These are phyloP conservation scores for Harpegnathos saltator DNA, from an alignment of 1,140 invertebrate species.

Conservation along the genomic window DNA sequence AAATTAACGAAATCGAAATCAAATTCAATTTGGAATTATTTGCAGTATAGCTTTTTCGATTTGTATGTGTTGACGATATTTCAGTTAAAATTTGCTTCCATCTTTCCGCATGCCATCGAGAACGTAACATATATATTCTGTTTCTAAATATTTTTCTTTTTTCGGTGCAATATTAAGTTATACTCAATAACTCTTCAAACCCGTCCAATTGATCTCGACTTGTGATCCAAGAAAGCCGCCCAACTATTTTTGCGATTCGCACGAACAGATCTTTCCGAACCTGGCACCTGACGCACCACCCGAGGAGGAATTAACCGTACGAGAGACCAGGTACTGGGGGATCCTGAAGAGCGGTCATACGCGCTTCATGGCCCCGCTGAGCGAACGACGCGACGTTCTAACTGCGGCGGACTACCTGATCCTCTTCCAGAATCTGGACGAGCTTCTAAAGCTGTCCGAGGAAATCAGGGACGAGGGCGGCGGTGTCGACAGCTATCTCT, in stretches of 20 bases:
- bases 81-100: constrained; percentile 12
- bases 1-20: background rate
- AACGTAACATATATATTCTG: background rate
- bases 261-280: constrained; percentile 83
- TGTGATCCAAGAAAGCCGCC: background rate
- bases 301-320: constrained; percentile 87
- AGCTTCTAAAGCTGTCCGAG: constrained; percentile 92
- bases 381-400: constrained; percentile 91
- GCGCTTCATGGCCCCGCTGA: constrained; percentile 90
- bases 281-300: constrained; percentile 86
- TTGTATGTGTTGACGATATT: background rate
- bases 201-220: background rate
- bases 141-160: no score
- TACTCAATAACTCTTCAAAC: no score
- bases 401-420: constrained; percentile 90
- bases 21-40: background rate
- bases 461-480: constrained; percentile 92
- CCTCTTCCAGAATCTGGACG: constrained; percentile 94
- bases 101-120: background rate
- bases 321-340: constrained; percentile 91
- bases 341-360: constrained; percentile 91
- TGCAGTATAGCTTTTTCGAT: background rate
- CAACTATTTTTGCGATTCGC: constrained; percentile 41
- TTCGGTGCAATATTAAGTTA: no score
- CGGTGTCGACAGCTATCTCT: constrained; percentile 91